These are phyloP conservation scores for Noctua pronuba DNA, from an alignment of 2,888 invertebrate species.

Conservation along the genomic window DNA sequence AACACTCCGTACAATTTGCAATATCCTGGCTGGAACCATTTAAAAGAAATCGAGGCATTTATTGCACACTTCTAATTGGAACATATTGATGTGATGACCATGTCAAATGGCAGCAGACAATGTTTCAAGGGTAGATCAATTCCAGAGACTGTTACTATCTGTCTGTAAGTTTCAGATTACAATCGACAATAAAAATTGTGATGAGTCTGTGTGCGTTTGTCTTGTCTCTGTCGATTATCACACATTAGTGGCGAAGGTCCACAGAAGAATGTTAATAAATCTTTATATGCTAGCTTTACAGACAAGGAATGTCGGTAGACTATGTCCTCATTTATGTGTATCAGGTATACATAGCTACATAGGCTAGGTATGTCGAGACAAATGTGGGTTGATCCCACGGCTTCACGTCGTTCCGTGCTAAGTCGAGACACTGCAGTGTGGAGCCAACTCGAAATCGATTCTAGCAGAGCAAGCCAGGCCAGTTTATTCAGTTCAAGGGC, in stretches of 20 bases:
- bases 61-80: constrained; percentile 54
- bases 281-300: constrained; percentile 10
- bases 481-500: constrained; percentile 70
- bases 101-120: constrained; percentile 63
- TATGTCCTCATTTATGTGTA: constrained; percentile 40
- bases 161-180: constrained; percentile 47
- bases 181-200: constrained; percentile 47
- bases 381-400: constrained; percentile 62
- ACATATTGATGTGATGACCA: constrained; percentile 63
- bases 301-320: constrained; percentile 41
- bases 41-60: constrained; percentile 67
- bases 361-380: constrained; percentile 29
- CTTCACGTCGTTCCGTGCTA: constrained; percentile 46
- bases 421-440: constrained; percentile 51
- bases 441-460: constrained; percentile 69
- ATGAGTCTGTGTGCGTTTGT: constrained; percentile 1
- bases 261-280: constrained; percentile 14
- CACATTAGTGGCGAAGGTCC: background rate
- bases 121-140: constrained; percentile 74
- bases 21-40: constrained; percentile 58
- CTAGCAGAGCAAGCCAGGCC: constrained; percentile 57
- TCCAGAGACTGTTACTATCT: constrained; percentile 62
- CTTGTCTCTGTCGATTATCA: constrained; percentile 12
- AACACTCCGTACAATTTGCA: constrained; percentile 38
- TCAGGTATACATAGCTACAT: constrained; percentile 12